phyloP scores from a whole-genome alignment of 2,888 invertebrate species.

The Tetragonisca angustula region DNA sequence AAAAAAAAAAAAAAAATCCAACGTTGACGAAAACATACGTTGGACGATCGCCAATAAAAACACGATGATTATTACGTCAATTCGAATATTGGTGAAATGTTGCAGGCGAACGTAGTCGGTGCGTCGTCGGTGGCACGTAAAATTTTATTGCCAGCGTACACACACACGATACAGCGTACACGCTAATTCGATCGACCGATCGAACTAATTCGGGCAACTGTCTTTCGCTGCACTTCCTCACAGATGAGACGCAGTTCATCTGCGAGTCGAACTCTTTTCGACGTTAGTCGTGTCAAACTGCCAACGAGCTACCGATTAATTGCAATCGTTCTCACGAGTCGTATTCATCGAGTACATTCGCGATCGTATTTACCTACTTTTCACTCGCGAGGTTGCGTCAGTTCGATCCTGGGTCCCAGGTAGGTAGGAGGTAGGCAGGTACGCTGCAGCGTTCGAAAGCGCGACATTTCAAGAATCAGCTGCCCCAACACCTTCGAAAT shows the following conservation, averaged over 20 bases:
- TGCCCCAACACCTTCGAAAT: too few relatives aligned
- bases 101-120: neutral
- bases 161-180: constrained; percentile 1
- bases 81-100: neutral
- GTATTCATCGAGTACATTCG: constrained; percentile 12
- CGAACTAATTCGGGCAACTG: constrained; percentile 37
- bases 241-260: constrained; percentile 11
- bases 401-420: too few relatives aligned
- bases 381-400: constrained; percentile 6
- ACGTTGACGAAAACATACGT: neutral
- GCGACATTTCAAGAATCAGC: too few relatives aligned
- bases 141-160: constrained; percentile 42
- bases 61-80: neutral
- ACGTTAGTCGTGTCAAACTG: constrained; percentile 16
- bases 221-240: neutral
- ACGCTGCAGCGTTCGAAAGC: too few relatives aligned
- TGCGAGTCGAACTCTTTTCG: constrained; percentile 24
- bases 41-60: neutral
- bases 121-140: constrained; percentile 46
- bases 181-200: constrained; percentile 50
- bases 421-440: too few relatives aligned
- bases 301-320: constrained; percentile 17
- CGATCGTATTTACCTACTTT: neutral
- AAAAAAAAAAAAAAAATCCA: constrained; percentile 43
- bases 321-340: constrained; percentile 2